These are phyloP conservation scores for Callipepla californica DNA, from an alignment of 2,113 vertebrate species.

Conservation along the genomic window DNA sequence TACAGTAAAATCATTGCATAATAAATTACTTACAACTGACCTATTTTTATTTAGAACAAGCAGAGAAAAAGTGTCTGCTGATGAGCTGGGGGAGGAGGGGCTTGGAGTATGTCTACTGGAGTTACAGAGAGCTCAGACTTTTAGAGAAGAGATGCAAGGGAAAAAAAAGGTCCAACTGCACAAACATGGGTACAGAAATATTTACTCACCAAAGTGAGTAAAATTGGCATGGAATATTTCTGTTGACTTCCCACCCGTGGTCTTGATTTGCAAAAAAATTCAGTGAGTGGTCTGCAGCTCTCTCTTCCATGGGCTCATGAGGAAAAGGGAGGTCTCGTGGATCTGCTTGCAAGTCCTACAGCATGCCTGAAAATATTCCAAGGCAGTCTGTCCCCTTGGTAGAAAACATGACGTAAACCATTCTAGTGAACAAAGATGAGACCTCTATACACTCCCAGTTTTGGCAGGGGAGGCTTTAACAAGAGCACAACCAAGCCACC, in stretches of 20 bases:
- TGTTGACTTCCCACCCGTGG: neutral
- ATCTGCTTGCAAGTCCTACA: neutral
- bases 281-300: neutral
- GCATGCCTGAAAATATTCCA: accelerated
- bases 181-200: neutral
- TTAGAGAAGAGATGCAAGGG: neutral
- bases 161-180: neutral
- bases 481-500: neutral
- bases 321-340: neutral
- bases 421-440: neutral
- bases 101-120: neutral
- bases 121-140: neutral
- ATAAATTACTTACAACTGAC: conserved; percentile 61
- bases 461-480: neutral
- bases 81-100: conserved; percentile 6
- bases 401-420: neutral
- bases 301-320: neutral
- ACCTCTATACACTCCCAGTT: neutral
- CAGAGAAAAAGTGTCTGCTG: conserved; percentile 8
- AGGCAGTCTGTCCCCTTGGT: neutral
- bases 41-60: conserved; percentile 55
- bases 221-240: neutral
- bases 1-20: conserved; percentile 16
- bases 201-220: neutral
- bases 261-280: neutral